Evolutionary conservation across 1,140 invertebrate genomes (phyloP).

Genomic region (Tetramorium alpestre): DNA sequence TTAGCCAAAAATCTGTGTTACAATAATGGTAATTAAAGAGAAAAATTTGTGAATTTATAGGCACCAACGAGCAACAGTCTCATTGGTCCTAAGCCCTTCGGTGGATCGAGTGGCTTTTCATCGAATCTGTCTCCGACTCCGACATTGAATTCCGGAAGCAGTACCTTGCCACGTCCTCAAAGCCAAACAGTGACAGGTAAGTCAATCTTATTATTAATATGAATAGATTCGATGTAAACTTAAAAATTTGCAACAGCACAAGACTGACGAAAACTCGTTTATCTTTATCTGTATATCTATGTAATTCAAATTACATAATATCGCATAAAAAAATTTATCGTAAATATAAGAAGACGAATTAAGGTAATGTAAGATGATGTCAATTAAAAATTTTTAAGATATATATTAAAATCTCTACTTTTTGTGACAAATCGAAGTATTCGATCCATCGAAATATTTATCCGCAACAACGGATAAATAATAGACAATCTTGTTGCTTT

Average conservation of each 20-base stretch:
- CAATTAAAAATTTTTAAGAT: neutral
- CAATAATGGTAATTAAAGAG: neutral
- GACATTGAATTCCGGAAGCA: conserved; percentile 82
- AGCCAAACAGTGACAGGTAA: conserved; percentile 84
- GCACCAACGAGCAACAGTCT: conserved; percentile 80
- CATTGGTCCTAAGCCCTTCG: conserved; percentile 88
- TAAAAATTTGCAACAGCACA: neutral
- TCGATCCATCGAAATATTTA: neutral
- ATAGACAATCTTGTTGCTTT: neutral
- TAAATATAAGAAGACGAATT: neutral
- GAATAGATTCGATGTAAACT: neutral
- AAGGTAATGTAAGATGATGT: neutral
- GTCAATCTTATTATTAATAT: conserved; percentile 62
- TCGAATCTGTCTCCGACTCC: conserved; percentile 79
- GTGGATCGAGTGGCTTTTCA: conserved; percentile 82
- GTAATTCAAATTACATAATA: conserved; percentile 14
- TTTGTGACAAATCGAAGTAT: neutral
- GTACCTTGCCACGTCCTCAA: conserved; percentile 82
- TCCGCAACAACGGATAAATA: neutral
- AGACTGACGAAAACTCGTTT: neutral
- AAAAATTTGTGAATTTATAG: conserved; percentile 66
- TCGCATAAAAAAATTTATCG: neutral
- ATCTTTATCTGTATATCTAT: neutral
- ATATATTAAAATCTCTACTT: neutral
- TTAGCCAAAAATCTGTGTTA: neutral